Conservation (phyloP, 2,113 vertebrate genomes). For the Istiophorus platypterus region DNA sequence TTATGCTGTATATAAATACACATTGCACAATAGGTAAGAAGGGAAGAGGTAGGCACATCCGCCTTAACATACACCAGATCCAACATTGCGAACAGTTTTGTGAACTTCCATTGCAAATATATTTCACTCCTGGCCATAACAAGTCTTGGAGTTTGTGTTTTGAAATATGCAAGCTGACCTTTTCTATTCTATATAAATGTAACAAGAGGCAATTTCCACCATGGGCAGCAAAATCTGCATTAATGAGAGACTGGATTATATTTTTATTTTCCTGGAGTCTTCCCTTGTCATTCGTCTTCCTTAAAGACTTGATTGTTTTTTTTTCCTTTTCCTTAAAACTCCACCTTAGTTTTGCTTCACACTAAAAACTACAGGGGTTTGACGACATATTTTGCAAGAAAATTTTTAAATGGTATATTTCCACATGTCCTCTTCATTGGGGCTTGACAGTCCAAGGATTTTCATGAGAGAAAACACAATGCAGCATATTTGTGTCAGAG, state of each 20-base stretch:
- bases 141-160: constrained; percentile 66
- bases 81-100: constrained; percentile 30
- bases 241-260: constrained; percentile 74
- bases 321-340: background rate
- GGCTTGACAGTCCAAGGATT: constrained; percentile 42
- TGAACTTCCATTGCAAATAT: constrained; percentile 49
- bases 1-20: constrained; percentile 9
- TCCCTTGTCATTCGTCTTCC: constrained; percentile 40
- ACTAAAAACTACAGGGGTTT: constrained; percentile 12
- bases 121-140: constrained; percentile 63
- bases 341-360: background rate
- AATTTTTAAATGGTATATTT: constrained; percentile 30
- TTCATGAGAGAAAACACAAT: constrained; percentile 59
- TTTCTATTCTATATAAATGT: constrained; percentile 79
- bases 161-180: constrained; percentile 80
- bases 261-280: constrained; percentile 44
- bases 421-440: constrained; percentile 5
- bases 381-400: constrained; percentile 27
- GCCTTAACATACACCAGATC: constrained; percentile 34
- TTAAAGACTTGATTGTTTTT: constrained; percentile 36
- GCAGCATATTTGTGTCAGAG: constrained; percentile 64
- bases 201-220: constrained; percentile 73
- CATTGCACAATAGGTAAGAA: constrained; percentile 29
- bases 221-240: constrained; percentile 72
- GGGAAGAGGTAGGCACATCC: constrained; percentile 25